phyloP scores from a whole-genome alignment of 2,888 invertebrate genomes.

The Eudemis profundana region DNA sequence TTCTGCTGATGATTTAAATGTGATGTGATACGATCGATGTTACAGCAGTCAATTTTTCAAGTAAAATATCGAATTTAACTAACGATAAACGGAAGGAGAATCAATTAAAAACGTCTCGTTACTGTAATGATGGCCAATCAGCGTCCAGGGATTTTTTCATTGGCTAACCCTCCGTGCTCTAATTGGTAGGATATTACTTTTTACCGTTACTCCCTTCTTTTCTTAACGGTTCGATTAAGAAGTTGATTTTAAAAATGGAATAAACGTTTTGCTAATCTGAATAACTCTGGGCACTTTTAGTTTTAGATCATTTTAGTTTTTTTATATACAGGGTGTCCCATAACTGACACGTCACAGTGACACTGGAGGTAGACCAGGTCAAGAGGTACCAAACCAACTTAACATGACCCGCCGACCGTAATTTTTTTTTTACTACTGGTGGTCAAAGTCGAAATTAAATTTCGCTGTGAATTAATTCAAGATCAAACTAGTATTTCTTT shows the following conservation, averaged over 20 bases:
- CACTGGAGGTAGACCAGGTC: too few species aligned
- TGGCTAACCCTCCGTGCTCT: slow-evolving; percentile 10
- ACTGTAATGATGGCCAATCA: slow-evolving; percentile 26
- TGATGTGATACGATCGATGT: too few species aligned
- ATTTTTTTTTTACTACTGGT: too few species aligned
- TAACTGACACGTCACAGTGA: too few species aligned
- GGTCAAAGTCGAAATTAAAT: too few species aligned
- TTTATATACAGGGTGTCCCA: too few species aligned
- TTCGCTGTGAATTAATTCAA: too few species aligned
- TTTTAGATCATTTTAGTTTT: background rate
- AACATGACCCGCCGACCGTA: too few species aligned
- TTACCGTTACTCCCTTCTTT: slow-evolving; percentile 29
- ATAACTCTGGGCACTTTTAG: slow-evolving; percentile 2
- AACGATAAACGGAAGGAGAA: slow-evolving; percentile 1
- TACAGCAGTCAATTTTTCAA: background rate
- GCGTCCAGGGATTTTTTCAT: slow-evolving; percentile 23
- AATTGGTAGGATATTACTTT: slow-evolving; percentile 39
- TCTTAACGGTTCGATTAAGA: slow-evolving; percentile 23
- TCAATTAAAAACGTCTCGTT: slow-evolving; percentile 15
- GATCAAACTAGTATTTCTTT: too few species aligned
- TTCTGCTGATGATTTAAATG: too few species aligned
- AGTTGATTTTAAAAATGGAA: slow-evolving; percentile 26
- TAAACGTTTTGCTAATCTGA: background rate
- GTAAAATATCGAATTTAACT: background rate
- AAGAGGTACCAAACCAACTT: too few species aligned